Percentiles rank a stretch among this genome's conserved stretches.
Evolutionary conservation across 2,113 vertebrate genomes (phyloP).

Genomic region (Erythrolamprus reginae): DNA sequence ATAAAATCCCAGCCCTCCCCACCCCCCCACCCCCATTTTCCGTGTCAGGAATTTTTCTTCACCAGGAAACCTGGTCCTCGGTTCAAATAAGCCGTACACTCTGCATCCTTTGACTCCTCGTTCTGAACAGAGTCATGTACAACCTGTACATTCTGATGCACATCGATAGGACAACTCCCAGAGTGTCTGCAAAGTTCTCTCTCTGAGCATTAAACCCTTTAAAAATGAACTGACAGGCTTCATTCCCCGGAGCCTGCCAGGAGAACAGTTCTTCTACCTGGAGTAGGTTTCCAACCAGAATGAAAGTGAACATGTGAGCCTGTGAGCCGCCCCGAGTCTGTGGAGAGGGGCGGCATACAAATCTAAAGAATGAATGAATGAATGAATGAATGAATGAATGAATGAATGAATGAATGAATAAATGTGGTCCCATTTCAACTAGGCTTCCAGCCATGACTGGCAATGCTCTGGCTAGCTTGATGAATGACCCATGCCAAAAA

Average conservation of each 20-base stretch:
- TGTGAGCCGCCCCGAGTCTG: too few relatives aligned
- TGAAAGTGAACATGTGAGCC: background rate
- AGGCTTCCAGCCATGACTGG: background rate
- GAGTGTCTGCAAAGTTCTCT: background rate
- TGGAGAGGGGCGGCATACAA: too few relatives aligned
- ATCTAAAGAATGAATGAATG: too few relatives aligned
- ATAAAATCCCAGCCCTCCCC: background rate
- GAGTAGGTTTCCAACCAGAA: background rate
- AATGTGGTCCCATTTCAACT: background rate
- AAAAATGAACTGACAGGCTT: background rate
- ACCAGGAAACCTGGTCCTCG: background rate
- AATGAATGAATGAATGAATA: too few relatives aligned
- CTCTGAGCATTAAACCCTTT: background rate
- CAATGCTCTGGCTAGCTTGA: background rate
- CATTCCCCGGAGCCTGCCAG: background rate
- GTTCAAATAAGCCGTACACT: background rate
- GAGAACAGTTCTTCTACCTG: background rate
- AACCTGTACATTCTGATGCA: background rate
- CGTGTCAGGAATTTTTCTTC: background rate
- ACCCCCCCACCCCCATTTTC: fast-evolving
- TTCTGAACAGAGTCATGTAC: background rate
- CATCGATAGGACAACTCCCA: background rate
- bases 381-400: too few relatives aligned
- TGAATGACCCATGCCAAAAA: background rate
- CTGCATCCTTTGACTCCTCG: background rate